Evolutionary conservation across 2,888 invertebrate genomes (phyloP).

Genomic region (Pheosia gnoma): DNA sequence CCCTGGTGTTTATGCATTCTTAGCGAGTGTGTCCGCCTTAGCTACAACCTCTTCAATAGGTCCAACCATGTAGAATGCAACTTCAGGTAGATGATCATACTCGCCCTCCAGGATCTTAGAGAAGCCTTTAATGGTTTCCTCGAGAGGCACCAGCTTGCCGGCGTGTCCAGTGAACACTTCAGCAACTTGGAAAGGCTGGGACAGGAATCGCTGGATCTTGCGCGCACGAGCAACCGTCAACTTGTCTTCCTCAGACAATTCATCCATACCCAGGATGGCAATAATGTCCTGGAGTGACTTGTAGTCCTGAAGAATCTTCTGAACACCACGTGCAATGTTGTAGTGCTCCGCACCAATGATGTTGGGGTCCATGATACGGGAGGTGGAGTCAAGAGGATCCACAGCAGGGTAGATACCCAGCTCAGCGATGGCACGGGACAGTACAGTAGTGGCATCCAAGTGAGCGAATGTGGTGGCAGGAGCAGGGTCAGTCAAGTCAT

Average conservation of each 20-base stretch:
- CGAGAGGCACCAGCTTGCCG: constrained; percentile 93
- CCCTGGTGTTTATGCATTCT: constrained; percentile 79
- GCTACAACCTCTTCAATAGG: constrained; percentile 87
- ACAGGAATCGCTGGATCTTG: constrained; percentile 96
- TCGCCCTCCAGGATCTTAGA: constrained; percentile 91
- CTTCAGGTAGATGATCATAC: constrained; percentile 93
- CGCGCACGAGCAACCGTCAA: constrained; percentile 94
- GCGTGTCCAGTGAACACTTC: constrained; percentile 96
- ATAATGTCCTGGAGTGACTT: constrained; percentile 93
- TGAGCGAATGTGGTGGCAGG: constrained; percentile 98
- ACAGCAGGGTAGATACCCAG: constrained; percentile 97
- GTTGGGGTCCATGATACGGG: constrained; percentile 96
- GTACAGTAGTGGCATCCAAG: constrained; percentile 97
- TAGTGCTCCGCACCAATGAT: constrained; percentile 95
- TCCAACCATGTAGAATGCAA: constrained; percentile 97
- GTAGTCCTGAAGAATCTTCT: constrained; percentile 94
- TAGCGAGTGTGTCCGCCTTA: constrained; percentile 91
- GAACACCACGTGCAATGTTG: constrained; percentile 94
- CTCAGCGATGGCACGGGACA: constrained; percentile 96
- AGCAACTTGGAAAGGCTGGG: constrained; percentile 95
- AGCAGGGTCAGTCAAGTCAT: constrained; percentile 97
- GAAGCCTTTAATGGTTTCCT: constrained; percentile 94
- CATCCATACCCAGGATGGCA: constrained; percentile 91
- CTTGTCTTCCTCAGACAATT: constrained; percentile 88
- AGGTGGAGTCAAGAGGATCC: constrained; percentile 96